Base-by-base conservation (phyloP, 64 coral and sea anemone genomes). In the Dendronephthya gigantea region DNA sequence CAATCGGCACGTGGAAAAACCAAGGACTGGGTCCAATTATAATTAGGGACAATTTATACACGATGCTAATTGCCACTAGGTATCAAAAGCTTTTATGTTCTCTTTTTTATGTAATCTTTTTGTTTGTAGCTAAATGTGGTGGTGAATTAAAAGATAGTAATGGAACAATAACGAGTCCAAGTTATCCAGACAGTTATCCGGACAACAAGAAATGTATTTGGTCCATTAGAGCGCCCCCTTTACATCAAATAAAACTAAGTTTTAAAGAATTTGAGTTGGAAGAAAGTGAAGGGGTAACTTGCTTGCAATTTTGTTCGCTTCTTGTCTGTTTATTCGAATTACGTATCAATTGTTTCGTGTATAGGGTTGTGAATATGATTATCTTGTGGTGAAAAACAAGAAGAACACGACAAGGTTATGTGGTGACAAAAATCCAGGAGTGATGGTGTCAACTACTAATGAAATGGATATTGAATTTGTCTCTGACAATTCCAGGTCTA, bases 391-490 rank as follows among this genome's bases (percentile, higher is more conserved):
- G 4, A 79, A 79, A 79, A 30, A 79, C 72, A 79, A 34, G 9
- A 79, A 79, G 37, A 79, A 79, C 17, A 12, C 72, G 37, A 79
- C 72, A 39, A 29, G 72, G 12, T 39, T 79, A 36, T 79, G 72
- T 79, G 72, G 72, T 16, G 22, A 79, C 10, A 79, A 34, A 79
- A 39, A 36, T 79, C 72, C 72, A 9, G 72, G 36, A 5, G 32
- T 79, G 19, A 79, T 79, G 72, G 29, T 79, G 72, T 79, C 72
- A 79, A 79, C 72, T 9, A 33, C 72, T 2, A 79, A 79, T 79
- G 72, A 79, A 79, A 79, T 79, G 72, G 72, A 79, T 79, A 15
- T 79, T 36, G 72, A 79, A 39, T 79, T 79, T 39, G 19, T 16
- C 36, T 79, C 72, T 33, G 72, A 79, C 17, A 79, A 79, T 33